Conservation (phyloP, 2,797 vertebrate species). For the Gobionotothen gibberifrons region DNA sequence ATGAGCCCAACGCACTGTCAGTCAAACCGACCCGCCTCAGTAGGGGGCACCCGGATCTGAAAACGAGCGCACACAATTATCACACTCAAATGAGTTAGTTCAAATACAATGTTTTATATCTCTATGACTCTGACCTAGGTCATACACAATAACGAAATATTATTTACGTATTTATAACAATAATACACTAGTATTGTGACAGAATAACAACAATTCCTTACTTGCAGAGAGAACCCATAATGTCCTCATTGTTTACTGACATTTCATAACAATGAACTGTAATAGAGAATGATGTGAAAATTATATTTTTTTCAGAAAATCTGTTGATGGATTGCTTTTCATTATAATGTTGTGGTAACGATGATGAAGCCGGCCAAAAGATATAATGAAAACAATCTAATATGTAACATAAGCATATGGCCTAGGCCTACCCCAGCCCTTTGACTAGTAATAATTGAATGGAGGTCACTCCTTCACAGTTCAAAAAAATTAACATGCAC, state of each 20-base stretch:
- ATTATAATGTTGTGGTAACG: not conserved
- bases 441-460: not conserved
- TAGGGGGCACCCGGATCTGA: rapidly evolving
- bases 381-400: not conserved
- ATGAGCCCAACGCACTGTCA: too few species aligned
- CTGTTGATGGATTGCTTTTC: too few species aligned
- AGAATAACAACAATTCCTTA: not conserved
- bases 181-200: not conserved
- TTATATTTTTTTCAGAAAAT: too few species aligned
- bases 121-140: too few species aligned
- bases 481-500: too few species aligned
- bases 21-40: not conserved
- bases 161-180: not conserved
- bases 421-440: not conserved
- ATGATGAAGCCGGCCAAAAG: not conserved
- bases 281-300: too few species aligned
- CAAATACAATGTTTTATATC: not conserved
- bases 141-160: not conserved
- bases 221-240: not conserved
- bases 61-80: conserved; percentile 48
- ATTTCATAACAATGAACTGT: too few species aligned
- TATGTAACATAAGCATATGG: not conserved
- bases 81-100: not conserved
- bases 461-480: not conserved
- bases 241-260: too few species aligned